Conservation (phyloP, 2,797 vertebrate genomes). For the Lindbergichthys nudifrons region DNA sequence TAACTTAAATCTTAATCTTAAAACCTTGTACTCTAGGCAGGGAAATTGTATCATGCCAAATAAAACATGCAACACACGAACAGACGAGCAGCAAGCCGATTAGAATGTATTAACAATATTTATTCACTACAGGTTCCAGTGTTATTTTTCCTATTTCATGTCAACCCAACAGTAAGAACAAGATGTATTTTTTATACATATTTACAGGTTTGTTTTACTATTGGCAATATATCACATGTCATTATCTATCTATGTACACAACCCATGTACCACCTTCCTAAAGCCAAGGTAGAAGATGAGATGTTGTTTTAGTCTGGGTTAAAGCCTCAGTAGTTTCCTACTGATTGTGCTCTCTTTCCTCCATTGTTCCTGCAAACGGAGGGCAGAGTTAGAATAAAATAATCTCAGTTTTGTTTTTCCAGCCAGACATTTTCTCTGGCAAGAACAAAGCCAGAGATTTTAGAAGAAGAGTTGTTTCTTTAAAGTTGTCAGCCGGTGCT, state of each 20-base stretch:
- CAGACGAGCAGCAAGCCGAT: constrained; percentile 30
- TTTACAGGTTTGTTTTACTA: constrained; percentile 74
- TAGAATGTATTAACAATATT: constrained; percentile 82
- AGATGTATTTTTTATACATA: constrained; percentile 74
- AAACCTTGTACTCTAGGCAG: neutral
- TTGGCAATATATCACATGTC: constrained; percentile 72
- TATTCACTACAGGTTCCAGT: constrained; percentile 80
- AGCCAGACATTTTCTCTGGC: constrained; percentile 23
- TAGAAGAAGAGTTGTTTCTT: constrained; percentile 21
- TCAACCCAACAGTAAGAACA: constrained; percentile 75
- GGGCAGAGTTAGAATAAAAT: constrained; percentile 39
- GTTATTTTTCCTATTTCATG: constrained; percentile 75
- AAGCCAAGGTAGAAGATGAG: constrained; percentile 34
- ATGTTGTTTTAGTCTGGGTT: constrained; percentile 32
- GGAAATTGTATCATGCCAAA: neutral
- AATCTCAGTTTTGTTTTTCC: constrained; percentile 47
- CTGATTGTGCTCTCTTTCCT: constrained; percentile 23
- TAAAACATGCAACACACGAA: constrained; percentile 17
- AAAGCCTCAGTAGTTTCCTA: constrained; percentile 50
- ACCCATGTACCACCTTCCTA: constrained; percentile 48
- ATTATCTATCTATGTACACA: constrained; percentile 66
- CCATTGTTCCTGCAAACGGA: constrained; percentile 35
- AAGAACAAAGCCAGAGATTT: constrained; percentile 40
- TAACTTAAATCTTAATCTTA: neutral
- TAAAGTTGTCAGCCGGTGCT: constrained; percentile 28